Conservation (phyloP, 2,113 vertebrate genomes). For the Gymnogyps californianus region DNA sequence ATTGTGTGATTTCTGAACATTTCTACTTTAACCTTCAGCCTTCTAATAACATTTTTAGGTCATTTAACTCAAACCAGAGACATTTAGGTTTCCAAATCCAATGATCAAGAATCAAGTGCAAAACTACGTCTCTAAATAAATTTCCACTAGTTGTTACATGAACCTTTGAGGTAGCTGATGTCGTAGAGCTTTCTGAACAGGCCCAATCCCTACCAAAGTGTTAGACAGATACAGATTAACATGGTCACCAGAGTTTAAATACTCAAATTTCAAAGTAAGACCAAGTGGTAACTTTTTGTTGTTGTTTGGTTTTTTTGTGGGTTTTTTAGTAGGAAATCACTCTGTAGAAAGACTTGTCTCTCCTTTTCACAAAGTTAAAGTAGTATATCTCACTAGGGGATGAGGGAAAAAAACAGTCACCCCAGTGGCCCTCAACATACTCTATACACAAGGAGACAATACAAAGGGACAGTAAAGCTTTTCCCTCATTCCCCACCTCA, state of each 20-base stretch:
- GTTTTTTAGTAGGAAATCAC: background rate
- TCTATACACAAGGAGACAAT: background rate
- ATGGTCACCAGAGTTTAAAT: background rate
- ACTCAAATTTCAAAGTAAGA: background rate
- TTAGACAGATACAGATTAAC: background rate
- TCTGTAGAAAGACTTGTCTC: background rate
- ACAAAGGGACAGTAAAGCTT: background rate
- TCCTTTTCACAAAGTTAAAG: background rate
- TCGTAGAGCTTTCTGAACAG: background rate
- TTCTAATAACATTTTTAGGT: background rate
- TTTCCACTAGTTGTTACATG: background rate
- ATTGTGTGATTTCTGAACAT: background rate
- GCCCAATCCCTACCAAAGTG: rapidly evolving
- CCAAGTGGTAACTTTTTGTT: background rate
- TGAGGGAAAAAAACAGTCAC: background rate
- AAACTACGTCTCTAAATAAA: background rate
- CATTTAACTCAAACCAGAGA: background rate
- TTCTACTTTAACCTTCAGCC: background rate
- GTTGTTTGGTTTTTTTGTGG: rapidly evolving
- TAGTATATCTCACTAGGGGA: background rate
- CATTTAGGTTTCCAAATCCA: background rate
- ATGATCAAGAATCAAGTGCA: background rate
- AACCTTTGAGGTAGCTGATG: background rate
- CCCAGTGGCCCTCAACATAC: background rate
- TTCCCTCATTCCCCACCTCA: background rate